Evolutionary conservation across 2,888 invertebrate genomes (phyloP), one percentile per base, ranked within the genome.

Genomic region (Drosophila mercatorum): DNA sequence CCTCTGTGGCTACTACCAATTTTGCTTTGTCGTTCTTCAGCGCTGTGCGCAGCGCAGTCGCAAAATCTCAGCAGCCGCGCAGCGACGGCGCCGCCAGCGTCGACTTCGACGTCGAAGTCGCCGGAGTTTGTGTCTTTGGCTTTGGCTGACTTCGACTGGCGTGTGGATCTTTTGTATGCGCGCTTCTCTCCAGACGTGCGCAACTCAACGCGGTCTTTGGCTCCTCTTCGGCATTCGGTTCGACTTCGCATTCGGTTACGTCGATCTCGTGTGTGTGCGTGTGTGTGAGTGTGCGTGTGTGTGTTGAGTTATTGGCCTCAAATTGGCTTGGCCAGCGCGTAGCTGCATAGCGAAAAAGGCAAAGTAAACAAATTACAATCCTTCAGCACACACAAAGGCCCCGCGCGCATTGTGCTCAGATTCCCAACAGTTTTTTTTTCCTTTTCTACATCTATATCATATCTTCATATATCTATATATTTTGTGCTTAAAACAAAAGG

Each of bases 101-200:
- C 28, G 61, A 44, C 67, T 46, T 52, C 70, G 51, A 28, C 28
- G 28, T 4, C 28, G 28, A 28, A 4, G 28, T 28, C 67, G 49
- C 49, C 70, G 51, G 55, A 61, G 86, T 68, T 63, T 75, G 79
- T 65, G 79, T 65, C 81, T 76, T 71, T 68, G 81, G 70, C 81
- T 80, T 68, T 72, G 67, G 52, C 78, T 74, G 81, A 70, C 77
- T 76, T 76, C 77, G 58, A 63, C 80, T 71, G 78, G 81, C 69
- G 75, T 81, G 86, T 88, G 88, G 88, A 88, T 85, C 88, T 85
- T 86, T 88, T 86, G 87, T 86, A 78, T 77, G 88, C 83, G 83
- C 84, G 71, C 84, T 79, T 77, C 87, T 83, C 84, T 78, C 75
- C 87, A 85, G 84, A 86, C 88, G 84, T 81, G 87, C 81, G 84